Evolutionary conservation across 2,113 vertebrate species (phyloP), one percentile per base, ranked within the genome.

Genomic region (Tangachromis dhanisi): DNA sequence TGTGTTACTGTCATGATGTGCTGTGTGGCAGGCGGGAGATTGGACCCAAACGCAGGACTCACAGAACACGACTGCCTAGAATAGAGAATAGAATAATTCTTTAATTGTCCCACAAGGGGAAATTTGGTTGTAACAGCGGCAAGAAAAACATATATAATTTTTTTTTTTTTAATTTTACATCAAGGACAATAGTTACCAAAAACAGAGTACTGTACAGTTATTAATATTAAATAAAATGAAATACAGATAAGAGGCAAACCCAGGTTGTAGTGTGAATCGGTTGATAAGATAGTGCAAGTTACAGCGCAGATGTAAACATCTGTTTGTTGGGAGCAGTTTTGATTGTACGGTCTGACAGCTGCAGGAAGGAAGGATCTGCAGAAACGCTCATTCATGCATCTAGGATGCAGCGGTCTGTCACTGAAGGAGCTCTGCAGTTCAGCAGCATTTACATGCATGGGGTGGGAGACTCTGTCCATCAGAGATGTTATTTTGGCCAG

Each of bases 361-460:
- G 47, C 47, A 17, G 47, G 16, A 2, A 17, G 47, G 47, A 49
- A 9, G 47, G 17, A 19, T 9, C 47, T 51, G 49, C 49, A 5
- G 49, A 51, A 51, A 53, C 3, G 2, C 47, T 49, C 47, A 1
- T 17, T 47, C 45, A 47, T 47, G 45, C 45, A 47, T 47, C 45
- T 1, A 47, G 45, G 45, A 47, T 49, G 16, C 47, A 49, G 47
- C 3, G 0, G 47, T 9, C 8, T 19, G 16, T 49, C 47, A 49
- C 47, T n/a, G n/a, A n/a, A n/a, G n/a, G n/a, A n/a, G n/a, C n/a
- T n/a, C n/a, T n/a, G n/a, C n/a, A n/a, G n/a, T n/a, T n/a, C n/a
- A n/a, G n/a, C n/a, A n/a, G n/a, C n/a, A n/a, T n/a, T n/a, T n/a
- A n/a, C n/a, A n/a, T n/a, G n/a, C n/a, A n/a, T n/a, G n/a, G n/a